Base-by-base conservation (phyloP, 2,113 vertebrate species). In the Rhombomys opimus region DNA sequence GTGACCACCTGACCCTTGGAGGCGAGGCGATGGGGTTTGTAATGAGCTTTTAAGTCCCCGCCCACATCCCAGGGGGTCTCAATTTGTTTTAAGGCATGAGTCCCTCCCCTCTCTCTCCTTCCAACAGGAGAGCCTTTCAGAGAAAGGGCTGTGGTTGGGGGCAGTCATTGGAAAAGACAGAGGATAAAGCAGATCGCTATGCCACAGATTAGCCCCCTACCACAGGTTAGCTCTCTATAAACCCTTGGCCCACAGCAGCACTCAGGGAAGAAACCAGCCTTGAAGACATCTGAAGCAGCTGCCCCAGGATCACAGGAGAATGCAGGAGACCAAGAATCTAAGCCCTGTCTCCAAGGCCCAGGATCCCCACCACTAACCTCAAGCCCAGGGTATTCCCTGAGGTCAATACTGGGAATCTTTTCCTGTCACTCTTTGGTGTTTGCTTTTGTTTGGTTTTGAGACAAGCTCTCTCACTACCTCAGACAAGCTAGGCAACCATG, bases 1-100 rank as follows among this genome's bases (percentile, higher is more conserved):
- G 12, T 2, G 4, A 63, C 84, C 15, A 4, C 77, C 35, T 0
- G 7, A 5, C 50, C 1, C 3, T 41, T 6, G 54, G 1, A 6
- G 1, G 13, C 63, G 1, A 6, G 1, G 13, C 63, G 41, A 25
- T 25, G 38, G 20, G 41, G 46, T 65, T 72, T 67, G 46, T 17
- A 13, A 32, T 67, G 30, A 70, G 65, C 50, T n/a, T 85, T 38
- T 54, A 57, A 57, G 17, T 9, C 41, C 25, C 54, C 46, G 15
- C 78, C 32, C 82, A 46, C 30, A 52, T 78, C 76, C n/a, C 77
- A 25, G 46, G 46, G 41, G 81, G 25, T 8, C 63, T 15, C 4
- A 65, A 18, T 68, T 85, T 2, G 61, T 22, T 32, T 87, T 30
- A 89, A 73, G 50, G 23, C 61, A 57, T 38, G 25, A 17, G 65